Evolutionary conservation across 2,113 vertebrate genomes (phyloP).

Genomic region (Lathamus discolor): DNA sequence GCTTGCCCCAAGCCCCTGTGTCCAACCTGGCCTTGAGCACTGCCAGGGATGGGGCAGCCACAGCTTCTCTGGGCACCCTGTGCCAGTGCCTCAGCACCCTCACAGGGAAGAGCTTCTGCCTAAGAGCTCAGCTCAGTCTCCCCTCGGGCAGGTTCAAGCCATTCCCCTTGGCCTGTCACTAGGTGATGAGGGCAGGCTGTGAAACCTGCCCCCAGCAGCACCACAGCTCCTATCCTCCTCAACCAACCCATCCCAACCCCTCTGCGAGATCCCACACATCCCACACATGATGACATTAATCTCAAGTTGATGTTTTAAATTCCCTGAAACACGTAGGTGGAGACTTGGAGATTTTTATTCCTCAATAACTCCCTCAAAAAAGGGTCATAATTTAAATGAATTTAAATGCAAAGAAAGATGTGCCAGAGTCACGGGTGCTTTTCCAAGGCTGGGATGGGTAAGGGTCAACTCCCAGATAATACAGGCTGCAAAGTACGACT

Average conservation of each 20-base stretch:
- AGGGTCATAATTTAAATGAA: neutral
- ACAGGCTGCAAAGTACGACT: accelerated
- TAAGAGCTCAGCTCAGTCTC: no score
- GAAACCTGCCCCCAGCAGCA: neutral
- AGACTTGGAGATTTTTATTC: neutral
- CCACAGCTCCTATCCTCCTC: neutral
- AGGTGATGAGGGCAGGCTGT: neutral
- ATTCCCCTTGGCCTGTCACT: neutral
- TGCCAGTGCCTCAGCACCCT: no score
- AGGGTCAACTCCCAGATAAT: neutral
- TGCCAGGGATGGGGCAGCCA: no score
- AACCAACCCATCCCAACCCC: neutral
- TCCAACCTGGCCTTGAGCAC: no score
- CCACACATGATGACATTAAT: neutral
- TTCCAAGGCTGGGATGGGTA: neutral
- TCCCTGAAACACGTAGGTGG: neutral
- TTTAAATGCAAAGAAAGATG: neutral
- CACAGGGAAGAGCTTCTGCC: no score
- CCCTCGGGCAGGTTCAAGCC: neutral
- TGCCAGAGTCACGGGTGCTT: neutral
- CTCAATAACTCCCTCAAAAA: neutral
- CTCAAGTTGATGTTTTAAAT: neutral
- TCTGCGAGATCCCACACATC: neutral
- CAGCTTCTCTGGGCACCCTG: no score
- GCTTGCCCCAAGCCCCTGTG: no score